Base-by-base conservation (phyloP, 1,140 invertebrate genomes). In the Heliconius hewitsoni region DNA sequence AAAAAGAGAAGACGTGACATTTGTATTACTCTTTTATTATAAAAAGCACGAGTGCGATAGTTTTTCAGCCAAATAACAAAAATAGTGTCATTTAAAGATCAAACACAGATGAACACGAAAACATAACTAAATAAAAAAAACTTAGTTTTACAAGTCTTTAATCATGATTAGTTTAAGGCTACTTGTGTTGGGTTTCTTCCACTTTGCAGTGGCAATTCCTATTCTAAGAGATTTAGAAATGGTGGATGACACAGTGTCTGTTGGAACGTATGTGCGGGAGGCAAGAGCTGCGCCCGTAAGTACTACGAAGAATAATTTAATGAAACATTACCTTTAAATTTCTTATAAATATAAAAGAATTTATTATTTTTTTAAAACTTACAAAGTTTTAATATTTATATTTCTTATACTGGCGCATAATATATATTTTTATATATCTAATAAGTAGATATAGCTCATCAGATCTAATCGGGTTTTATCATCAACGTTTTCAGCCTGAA, bases 251-350 rank as follows among this genome's bases (percentile, higher is more conserved):
- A 90, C 91, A 0, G 85, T 84, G 71, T 90, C 92, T 9, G 87
- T 95, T 0, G 94, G 94, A 30, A 93, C 93, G 0, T 94, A 93
- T 77, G 85, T 95, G 19, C 82, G 94, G 46, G 92, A 93, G 90
- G 90, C 91, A 0, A 88, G 94, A 82, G 93, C 94, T 42, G 89
- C 91, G n/a, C 86, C 91, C 82, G 94, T 95, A 85, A 90, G 86
- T 85, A 37, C 42, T 42, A 27, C 18, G 18, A 19, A 23, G 8
- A 72, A 27, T 66, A 66, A 66, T 23, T 2, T 57, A 30, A 66
- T 27, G 9, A 60, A 60, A 27, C 3, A 23, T n/a, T 23, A 23
- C 9, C 1, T 11, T 0, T 3, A 23, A 23, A 11, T 23, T 60
- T 23, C 3, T 60, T 23, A 8, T 60, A 60, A 30, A 5, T 66